These are phyloP conservation scores for Ptilodon capucinus DNA, from an alignment of 2,888 invertebrate species.

Conservation along the genomic window DNA sequence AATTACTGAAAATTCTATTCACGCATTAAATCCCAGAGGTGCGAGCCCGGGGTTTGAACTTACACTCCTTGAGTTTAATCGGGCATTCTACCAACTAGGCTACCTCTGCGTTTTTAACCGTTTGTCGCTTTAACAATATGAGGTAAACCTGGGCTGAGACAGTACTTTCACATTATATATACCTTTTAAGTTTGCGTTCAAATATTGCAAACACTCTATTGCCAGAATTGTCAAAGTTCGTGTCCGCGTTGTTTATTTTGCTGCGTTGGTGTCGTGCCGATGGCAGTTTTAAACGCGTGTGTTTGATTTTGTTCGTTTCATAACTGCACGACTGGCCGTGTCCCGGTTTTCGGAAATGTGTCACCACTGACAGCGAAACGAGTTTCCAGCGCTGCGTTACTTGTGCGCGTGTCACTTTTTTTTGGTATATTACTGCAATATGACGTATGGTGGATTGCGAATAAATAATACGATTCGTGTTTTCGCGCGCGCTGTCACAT, in stretches of 20 bases:
- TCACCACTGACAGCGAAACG: constrained; percentile 38
- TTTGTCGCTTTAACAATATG: constrained; percentile 14
- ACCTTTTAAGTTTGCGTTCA: constrained; percentile 26
- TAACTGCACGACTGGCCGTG: constrained; percentile 42
- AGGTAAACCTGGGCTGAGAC: constrained; percentile 7
- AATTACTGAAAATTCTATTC: too few species aligned
- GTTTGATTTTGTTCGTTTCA: constrained; percentile 41
- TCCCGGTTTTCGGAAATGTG: constrained; percentile 39
- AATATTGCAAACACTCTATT: constrained; percentile 26
- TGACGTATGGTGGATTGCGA: constrained; percentile 56
- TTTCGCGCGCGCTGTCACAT: constrained; percentile 39
- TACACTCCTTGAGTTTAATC: too few species aligned
- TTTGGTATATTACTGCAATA: constrained; percentile 42
- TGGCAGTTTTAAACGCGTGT: constrained; percentile 32
- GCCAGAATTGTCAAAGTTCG: constrained; percentile 20
- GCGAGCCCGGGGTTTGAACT: too few species aligned
- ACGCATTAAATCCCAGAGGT: too few species aligned
- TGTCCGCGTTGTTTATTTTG: constrained; percentile 16
- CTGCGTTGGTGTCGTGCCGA: constrained; percentile 24
- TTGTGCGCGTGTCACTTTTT: constrained; percentile 45
- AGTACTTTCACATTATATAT: constrained; percentile 29
- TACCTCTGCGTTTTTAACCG: not conserved
- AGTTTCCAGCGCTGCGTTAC: constrained; percentile 39
- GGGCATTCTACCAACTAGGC: too few species aligned
- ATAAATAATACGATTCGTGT: constrained; percentile 54